phyloP scores from a whole-genome alignment of 2,888 invertebrate species.

The Limnephilus marmoratus region DNA sequence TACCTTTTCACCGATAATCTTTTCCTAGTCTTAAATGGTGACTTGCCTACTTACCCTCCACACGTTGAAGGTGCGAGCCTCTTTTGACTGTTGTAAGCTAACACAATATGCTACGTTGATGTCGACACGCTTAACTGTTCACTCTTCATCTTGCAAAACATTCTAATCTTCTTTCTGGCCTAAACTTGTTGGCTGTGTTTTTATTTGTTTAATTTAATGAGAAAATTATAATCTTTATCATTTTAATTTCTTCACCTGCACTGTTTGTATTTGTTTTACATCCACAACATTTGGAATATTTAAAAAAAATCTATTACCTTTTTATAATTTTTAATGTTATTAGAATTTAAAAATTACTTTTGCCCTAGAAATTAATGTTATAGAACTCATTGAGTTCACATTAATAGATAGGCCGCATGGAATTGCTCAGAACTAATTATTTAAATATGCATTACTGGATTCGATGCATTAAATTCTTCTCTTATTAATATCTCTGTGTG shows the following conservation, averaged over 20 bases:
- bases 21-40: background rate
- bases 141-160: slow-evolving; percentile 25
- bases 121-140: slow-evolving; percentile 32
- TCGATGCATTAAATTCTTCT: background rate
- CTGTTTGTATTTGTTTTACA: background rate
- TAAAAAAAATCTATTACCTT: background rate
- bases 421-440: background rate
- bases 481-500: slow-evolving; percentile 4
- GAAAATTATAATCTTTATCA: slow-evolving; percentile 6
- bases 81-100: slow-evolving; percentile 41
- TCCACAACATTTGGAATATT: background rate
- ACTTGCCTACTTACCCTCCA: slow-evolving; percentile 11
- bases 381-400: background rate
- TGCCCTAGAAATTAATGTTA: background rate
- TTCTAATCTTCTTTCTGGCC: slow-evolving; percentile 12
- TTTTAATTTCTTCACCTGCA: slow-evolving; percentile 8
- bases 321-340: background rate
- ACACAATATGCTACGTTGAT: slow-evolving; percentile 21
- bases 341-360: background rate
- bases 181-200: background rate
- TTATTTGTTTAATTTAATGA: background rate
- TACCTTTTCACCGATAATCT: background rate
- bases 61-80: background rate
- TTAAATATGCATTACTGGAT: background rate
- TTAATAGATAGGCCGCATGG: background rate